These are phyloP conservation scores for Anguilla anguilla DNA, from an alignment of 2,797 vertebrate genomes.

Conservation along the genomic window DNA sequence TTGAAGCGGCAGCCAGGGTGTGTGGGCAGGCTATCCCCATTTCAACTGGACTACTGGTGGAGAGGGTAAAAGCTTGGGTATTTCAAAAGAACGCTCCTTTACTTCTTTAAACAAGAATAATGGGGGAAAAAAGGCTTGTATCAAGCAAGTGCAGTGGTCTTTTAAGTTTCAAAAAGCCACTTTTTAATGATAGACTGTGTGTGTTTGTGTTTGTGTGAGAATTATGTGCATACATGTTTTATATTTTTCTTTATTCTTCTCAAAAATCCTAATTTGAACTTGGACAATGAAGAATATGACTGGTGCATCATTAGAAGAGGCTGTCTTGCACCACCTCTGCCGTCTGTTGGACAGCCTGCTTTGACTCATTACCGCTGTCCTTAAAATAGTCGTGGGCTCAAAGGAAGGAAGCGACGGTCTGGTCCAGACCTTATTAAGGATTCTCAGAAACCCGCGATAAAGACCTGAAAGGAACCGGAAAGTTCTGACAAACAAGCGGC, in stretches of 20 bases:
- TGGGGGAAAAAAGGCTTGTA: too few relatives aligned
- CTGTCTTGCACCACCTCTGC: background rate
- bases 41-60: background rate
- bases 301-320: background rate
- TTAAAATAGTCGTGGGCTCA: background rate
- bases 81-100: too few relatives aligned
- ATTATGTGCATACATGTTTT: background rate
- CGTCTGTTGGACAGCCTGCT: background rate
- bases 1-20: background rate
- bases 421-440: background rate
- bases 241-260: background rate
- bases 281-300: background rate
- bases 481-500: background rate
- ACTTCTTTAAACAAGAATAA: too few relatives aligned
- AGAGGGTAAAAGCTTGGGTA: background rate
- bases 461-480: background rate
- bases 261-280: background rate
- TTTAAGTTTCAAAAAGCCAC: too few relatives aligned
- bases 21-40: background rate
- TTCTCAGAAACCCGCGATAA: background rate
- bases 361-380: constrained; percentile 1
- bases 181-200: too few relatives aligned
- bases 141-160: too few relatives aligned
- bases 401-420: background rate
- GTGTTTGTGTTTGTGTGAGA: too few relatives aligned